Evolutionary conservation across 2,888 invertebrate genomes (phyloP).

Genomic region (Melieria picta): DNA sequence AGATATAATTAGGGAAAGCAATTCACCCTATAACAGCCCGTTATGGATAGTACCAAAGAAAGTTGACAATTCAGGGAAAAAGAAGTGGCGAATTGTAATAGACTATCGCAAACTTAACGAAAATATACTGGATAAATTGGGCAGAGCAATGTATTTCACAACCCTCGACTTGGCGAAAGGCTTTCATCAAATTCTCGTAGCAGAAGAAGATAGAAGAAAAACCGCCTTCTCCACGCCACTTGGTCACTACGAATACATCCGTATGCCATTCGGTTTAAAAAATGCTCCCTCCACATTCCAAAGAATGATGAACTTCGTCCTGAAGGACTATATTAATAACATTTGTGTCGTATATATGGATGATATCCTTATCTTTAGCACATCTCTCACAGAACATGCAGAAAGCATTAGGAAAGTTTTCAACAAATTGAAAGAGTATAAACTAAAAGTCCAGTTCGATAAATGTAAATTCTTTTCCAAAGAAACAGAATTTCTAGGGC

Average conservation of each 20-base stretch:
- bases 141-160: constrained; percentile 13
- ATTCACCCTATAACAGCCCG: too few species aligned
- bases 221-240: constrained; percentile 6
- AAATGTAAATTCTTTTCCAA: constrained; percentile 17
- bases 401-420: neutral
- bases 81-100: constrained; percentile 13
- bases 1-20: too few species aligned
- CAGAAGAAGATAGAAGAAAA: constrained; percentile 3
- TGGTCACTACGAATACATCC: constrained; percentile 19
- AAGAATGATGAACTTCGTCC: constrained; percentile 8
- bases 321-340: constrained; percentile 4
- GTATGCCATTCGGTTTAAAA: constrained; percentile 17
- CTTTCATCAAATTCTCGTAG: constrained; percentile 18
- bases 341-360: constrained; percentile 21
- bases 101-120: neutral
- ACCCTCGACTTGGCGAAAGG: constrained; percentile 11
- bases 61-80: neutral
- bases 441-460: constrained; percentile 10
- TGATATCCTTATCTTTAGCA: constrained; percentile 15
- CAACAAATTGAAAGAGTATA: neutral
- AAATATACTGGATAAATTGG: constrained; percentile 18
- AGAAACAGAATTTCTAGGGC: constrained; percentile 14
- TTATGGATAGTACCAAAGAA: too few species aligned
- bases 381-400: constrained; percentile 10
- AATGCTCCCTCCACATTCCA: constrained; percentile 20